Percentiles rank a stretch among this genome's conserved stretches.
Evolutionary conservation across 2,888 invertebrate genomes (phyloP).

Genomic region (Agonum fuliginosum): DNA sequence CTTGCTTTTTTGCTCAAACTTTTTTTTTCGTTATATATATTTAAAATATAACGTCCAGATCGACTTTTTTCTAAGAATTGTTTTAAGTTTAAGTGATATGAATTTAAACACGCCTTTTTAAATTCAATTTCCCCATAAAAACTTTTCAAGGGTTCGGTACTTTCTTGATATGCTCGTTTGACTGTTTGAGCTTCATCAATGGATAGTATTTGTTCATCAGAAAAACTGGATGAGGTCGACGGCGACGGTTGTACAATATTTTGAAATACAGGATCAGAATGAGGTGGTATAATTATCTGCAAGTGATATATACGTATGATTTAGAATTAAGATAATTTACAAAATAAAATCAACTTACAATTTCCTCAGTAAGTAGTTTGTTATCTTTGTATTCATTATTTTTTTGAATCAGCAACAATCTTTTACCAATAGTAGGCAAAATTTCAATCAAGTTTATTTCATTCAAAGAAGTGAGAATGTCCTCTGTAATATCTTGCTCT

Average conservation of each 20-base stretch:
- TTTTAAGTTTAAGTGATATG: neutral
- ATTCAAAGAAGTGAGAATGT: neutral
- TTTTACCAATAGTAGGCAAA: neutral
- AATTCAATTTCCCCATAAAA: constrained; percentile 22
- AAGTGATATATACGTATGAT: neutral
- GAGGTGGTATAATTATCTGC: neutral
- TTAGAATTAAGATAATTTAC: neutral
- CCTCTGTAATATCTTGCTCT: neutral
- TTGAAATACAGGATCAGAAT: neutral
- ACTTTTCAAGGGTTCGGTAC: neutral
- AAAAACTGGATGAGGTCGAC: neutral
- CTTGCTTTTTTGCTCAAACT: constrained; percentile 1
- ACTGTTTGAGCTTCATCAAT: neutral
- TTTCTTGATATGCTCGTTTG: neutral
- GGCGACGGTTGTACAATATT: neutral
- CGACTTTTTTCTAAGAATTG: neutral
- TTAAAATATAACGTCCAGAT: constrained; percentile 14
- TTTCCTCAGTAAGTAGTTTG: neutral
- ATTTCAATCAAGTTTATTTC: neutral
- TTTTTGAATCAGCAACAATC: neutral
- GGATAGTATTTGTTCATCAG: neutral
- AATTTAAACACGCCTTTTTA: neutral
- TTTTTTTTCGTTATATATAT: neutral
- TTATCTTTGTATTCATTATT: neutral
- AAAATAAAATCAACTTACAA: neutral